These are phyloP conservation scores for Lacanobia oleracea DNA, from an alignment of 2,888 invertebrate species.

Conservation along the genomic window DNA sequence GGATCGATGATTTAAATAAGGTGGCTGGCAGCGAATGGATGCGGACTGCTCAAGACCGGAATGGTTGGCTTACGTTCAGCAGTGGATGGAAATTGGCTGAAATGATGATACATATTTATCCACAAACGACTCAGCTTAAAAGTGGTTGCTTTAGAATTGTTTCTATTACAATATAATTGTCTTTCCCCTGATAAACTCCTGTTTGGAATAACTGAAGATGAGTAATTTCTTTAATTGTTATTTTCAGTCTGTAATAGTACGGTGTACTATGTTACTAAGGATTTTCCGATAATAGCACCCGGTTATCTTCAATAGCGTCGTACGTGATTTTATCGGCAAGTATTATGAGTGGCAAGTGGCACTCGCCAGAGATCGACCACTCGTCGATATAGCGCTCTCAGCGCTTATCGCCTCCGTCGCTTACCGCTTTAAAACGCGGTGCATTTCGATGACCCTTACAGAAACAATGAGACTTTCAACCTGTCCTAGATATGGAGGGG, in stretches of 20 bases:
- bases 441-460: constrained; percentile 66
- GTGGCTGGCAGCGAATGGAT: too few species aligned
- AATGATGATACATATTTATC: too few species aligned
- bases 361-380: constrained; percentile 82
- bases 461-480: constrained; percentile 67
- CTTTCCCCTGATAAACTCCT: background rate
- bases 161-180: too few species aligned
- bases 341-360: constrained; percentile 65
- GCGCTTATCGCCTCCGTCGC: constrained; percentile 81
- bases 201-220: background rate
- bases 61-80: too few species aligned
- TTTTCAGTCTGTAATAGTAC: background rate
- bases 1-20: too few species aligned
- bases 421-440: constrained; percentile 65
- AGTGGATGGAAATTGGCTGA: too few species aligned
- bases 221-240: background rate
- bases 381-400: constrained; percentile 82
- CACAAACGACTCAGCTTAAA: too few species aligned
- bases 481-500: constrained; percentile 54
- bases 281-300: background rate
- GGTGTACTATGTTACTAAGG: background rate
- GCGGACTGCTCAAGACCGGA: too few species aligned
- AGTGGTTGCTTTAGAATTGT: too few species aligned
- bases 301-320: constrained; percentile 28
- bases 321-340: constrained; percentile 68